Percentiles rank a stretch among this genome's conserved stretches.
Evolutionary conservation across 2,113 vertebrate genomes (phyloP).

Genomic region (Mesoclemmys tuberculata): DNA sequence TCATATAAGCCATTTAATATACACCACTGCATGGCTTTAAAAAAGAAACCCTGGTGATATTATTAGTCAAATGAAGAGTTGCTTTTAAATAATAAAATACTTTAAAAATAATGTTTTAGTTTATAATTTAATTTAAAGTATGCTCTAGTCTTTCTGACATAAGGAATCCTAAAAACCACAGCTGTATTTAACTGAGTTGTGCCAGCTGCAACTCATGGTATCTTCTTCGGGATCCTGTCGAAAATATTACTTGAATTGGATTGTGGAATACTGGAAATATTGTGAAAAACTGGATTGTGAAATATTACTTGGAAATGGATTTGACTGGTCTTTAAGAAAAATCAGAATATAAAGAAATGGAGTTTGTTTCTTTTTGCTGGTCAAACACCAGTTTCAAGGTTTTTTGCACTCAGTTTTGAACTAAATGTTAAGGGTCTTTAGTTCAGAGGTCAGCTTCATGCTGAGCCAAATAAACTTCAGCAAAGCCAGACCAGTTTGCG

Average conservation of each 20-base stretch:
- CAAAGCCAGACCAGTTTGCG: neutral
- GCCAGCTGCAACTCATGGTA: neutral
- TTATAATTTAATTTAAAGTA: neutral
- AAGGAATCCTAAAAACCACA: neutral
- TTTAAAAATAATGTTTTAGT: neutral
- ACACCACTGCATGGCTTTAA: neutral
- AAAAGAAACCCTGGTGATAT: neutral
- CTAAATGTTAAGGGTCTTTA: neutral
- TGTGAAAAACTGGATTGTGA: neutral
- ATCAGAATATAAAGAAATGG: neutral
- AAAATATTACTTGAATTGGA: fast-evolving
- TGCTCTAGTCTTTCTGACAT: neutral
- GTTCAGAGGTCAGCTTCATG: neutral
- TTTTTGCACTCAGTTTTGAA: neutral
- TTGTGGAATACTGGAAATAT: too few relatives aligned
- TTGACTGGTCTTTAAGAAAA: neutral
- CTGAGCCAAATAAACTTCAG: neutral
- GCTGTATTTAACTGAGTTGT: neutral
- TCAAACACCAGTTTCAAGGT: neutral
- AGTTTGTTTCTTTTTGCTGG: neutral
- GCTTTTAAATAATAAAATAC: neutral
- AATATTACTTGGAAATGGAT: neutral
- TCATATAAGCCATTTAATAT: neutral
- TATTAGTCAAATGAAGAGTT: neutral
- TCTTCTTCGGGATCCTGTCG: neutral